A percentile compares a stretch with the other conserved stretches of the same genome.
Conservation (phyloP, 2,797 vertebrate species). For the Malurus splendens region DNA sequence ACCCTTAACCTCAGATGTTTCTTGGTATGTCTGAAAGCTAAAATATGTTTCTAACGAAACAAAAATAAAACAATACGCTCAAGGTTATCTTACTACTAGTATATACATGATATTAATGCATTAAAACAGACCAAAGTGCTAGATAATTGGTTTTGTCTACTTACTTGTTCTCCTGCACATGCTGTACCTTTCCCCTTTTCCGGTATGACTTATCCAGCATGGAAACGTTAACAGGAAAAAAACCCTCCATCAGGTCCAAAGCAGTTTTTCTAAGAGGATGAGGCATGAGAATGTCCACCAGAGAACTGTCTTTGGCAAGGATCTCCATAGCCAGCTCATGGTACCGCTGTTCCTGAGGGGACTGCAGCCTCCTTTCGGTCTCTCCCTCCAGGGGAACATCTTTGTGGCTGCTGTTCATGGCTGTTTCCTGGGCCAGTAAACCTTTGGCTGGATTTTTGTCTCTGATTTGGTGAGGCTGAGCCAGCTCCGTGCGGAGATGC, state of each 20-base stretch:
- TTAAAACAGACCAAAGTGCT: background rate
- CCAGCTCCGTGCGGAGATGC: fast-evolving
- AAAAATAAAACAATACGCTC: background rate
- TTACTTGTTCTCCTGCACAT: constrained; percentile 19
- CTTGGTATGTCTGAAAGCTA: background rate
- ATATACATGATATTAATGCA: background rate
- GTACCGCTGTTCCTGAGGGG: constrained; percentile 53
- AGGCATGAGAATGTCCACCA: constrained; percentile 79
- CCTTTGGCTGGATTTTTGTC: background rate
- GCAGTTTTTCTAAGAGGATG: constrained; percentile 79
- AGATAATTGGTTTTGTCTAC: background rate
- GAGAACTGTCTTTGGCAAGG: constrained; percentile 77
- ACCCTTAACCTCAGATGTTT: background rate
- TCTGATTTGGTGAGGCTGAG: background rate
- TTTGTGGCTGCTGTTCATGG: fast-evolving
- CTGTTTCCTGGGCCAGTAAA: background rate
- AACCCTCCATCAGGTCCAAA: constrained; percentile 87
- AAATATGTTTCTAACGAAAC: background rate
- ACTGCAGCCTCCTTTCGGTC: background rate
- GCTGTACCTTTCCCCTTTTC: background rate
- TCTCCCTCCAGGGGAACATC: background rate
- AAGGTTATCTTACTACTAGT: background rate
- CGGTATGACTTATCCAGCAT: constrained; percentile 44
- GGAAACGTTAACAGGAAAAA: constrained; percentile 82
- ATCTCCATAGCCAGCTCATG: constrained; percentile 81